Evolutionary conservation across 2,888 invertebrate species (phyloP), one percentile per base, ranked within the genome.

Genomic region (Pyrrhia umbra): DNA sequence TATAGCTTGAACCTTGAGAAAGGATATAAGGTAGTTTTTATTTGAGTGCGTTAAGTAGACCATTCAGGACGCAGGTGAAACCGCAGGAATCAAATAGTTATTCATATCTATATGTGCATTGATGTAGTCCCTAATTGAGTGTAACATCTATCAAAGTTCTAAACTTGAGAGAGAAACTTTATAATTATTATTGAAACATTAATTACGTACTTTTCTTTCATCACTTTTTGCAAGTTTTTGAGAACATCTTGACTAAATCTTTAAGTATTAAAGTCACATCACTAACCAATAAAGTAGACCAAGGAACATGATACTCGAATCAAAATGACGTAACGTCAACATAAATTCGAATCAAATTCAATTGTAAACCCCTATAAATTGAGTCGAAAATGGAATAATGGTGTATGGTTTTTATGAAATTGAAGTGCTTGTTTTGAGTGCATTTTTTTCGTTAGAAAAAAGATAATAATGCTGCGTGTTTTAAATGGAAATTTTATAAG

Each of bases 401-500:
- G 0, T 1, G 0, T 1, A 10, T 16, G 75, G 83, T 75, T 82
- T 82, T 81, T 86, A 79, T 67, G 80, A 63, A 81, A 52, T 85
- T 67, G 59, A 58, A 51, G 55, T 61, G 59, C 52, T 20, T 59
- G 57, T 70, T 75, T 84, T 84, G 85, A 87, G 85, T 84, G 84
- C 80, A 90, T 92, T 94, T 94, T 67, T 92, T 94, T 91, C 81
- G 87, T 88, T 89, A 92, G 91, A 94, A 95, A 95, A 95, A 95
- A 86, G 94, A 94, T 94, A 94, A 93, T 93, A 92, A 93, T 89
- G 85, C 86, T 84, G 85, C 82, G 83, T 88, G 89, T 94, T 95
- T 95, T 93, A 94, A 92, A 91, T 89, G 94, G 95, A 94, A 95
- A 93, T 94, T 94, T 95, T 95, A 94, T 92, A 92, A 90, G 89